Evolutionary conservation across 2,113 vertebrate genomes (phyloP).

Genomic region (Saccopteryx leptura): DNA sequence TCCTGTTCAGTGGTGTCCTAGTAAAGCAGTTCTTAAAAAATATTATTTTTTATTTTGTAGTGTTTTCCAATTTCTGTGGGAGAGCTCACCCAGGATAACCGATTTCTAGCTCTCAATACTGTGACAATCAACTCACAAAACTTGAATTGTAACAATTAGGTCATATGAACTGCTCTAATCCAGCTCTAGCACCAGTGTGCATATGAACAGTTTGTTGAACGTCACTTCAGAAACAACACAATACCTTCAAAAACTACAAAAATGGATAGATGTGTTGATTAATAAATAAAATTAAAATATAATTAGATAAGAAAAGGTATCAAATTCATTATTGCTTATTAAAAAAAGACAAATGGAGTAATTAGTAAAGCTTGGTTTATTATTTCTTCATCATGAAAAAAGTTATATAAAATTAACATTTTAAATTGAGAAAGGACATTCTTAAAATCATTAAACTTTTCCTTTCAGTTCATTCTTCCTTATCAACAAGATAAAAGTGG

Average conservation of each 20-base stretch:
- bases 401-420: background rate
- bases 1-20: no score
- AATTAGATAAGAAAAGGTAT: background rate
- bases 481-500: background rate
- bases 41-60: background rate
- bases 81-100: background rate
- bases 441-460: background rate
- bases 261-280: background rate
- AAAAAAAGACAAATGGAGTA: background rate
- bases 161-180: background rate
- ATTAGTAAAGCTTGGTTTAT: background rate
- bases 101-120: background rate
- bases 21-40: fast-evolving
- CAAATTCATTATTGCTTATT: background rate
- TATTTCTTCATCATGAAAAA: background rate
- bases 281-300: background rate
- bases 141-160: background rate
- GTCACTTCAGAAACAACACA: background rate
- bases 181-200: background rate
- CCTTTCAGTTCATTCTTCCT: background rate
- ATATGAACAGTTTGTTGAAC: background rate
- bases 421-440: background rate
- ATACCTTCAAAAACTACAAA: background rate
- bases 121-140: background rate
- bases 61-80: background rate